Percentiles rank a stretch among this genome's conserved stretches.
phyloP scores from a whole-genome alignment of 2,797 vertebrate genomes.

The Yasuhikotakia modesta region DNA sequence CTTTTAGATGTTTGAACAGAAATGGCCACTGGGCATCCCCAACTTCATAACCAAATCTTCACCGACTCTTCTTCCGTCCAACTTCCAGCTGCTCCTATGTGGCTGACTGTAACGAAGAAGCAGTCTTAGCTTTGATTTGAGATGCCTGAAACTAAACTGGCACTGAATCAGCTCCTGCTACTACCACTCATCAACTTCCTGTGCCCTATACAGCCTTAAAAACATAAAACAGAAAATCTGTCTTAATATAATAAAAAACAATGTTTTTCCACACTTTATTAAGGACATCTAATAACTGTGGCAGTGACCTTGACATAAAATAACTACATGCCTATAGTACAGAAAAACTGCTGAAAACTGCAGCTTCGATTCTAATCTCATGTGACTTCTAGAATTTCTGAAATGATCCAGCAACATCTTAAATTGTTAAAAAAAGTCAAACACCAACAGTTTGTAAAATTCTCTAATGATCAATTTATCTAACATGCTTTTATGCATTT shows the following conservation, averaged over 20 bases:
- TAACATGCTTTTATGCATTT: too few species aligned
- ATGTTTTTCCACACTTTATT: neutral
- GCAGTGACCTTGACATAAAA: neutral
- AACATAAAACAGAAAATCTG: neutral
- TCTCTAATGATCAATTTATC: too few species aligned
- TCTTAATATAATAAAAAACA: neutral
- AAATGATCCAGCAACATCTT: neutral
- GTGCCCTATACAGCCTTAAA: neutral
- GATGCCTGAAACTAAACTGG: conserved; percentile 72
- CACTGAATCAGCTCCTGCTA: conserved; percentile 69
- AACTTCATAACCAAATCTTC: conserved; percentile 74
- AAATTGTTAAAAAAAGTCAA: neutral
- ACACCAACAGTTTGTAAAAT: too few species aligned
- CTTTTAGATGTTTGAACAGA: conserved; percentile 76
- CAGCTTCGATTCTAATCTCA: neutral
- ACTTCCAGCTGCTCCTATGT: conserved; percentile 59
- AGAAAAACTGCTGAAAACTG: neutral
- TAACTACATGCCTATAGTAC: neutral
- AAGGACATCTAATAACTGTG: neutral
- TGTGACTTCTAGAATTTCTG: neutral
- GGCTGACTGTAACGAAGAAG: conserved; percentile 62
- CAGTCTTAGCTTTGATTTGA: conserved; percentile 77
- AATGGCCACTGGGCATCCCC: conserved; percentile 76
- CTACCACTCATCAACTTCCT: conserved; percentile 43
- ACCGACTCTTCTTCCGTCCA: conserved; percentile 75